A percentile compares a stretch with the other conserved stretches of the same genome.
These are phyloP conservation scores for Diaphora mendica DNA, from an alignment of 2,888 invertebrate genomes.

Conservation along the genomic window DNA sequence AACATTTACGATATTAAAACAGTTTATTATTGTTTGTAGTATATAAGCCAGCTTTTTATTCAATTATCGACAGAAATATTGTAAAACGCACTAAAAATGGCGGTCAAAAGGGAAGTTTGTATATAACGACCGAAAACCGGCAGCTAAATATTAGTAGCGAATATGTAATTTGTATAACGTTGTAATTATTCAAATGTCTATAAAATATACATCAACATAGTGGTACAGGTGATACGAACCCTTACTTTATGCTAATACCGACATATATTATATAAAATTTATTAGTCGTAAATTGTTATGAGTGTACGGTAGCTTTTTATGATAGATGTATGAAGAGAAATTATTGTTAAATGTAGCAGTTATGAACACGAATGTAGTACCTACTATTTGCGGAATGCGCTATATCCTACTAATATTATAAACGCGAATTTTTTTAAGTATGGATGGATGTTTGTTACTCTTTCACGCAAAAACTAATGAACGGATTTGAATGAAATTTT, in stretches of 20 bases:
- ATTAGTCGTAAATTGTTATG: constrained; percentile 19
- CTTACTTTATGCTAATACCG: constrained; percentile 28
- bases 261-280: constrained; percentile 21
- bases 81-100: background rate
- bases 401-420: no score
- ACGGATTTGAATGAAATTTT: no score
- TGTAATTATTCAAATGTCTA: constrained; percentile 40
- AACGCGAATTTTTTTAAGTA: no score
- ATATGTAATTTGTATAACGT: background rate
- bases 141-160: background rate
- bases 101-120: background rate
- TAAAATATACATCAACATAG: constrained; percentile 24
- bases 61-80: background rate
- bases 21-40: background rate
- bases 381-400: background rate
- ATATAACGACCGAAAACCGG: background rate
- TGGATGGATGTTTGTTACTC: no score
- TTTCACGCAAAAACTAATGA: no score
- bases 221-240: constrained; percentile 32
- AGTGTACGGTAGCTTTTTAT: constrained; percentile 20
- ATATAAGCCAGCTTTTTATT: background rate
- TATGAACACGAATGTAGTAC: background rate
- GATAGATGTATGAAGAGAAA: constrained; percentile 7
- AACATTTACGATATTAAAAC: no score
- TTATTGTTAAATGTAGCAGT: constrained; percentile 12